These are phyloP conservation scores for Limnephilus rhombicus DNA, from an alignment of 2,888 invertebrate species.

Conservation along the genomic window DNA sequence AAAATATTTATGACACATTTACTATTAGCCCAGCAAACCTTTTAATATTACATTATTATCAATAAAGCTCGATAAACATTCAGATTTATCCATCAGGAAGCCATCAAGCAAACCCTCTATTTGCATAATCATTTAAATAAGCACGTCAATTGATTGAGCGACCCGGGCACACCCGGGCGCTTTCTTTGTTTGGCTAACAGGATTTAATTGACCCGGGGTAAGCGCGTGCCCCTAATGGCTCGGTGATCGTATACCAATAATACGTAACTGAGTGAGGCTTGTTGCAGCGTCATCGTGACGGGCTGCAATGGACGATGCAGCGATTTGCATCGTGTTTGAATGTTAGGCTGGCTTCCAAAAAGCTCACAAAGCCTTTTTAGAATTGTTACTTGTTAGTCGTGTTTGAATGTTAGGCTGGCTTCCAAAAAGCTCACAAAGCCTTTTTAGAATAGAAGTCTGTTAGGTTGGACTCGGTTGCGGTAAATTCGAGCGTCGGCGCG, in stretches of 20 bases:
- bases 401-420: background rate
- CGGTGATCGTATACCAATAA: background rate
- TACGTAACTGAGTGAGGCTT: background rate
- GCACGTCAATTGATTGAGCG: conserved; percentile 60
- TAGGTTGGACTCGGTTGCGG: too few species aligned
- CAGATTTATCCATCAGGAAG: conserved; percentile 24
- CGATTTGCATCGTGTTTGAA: background rate
- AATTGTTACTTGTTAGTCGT: too few species aligned
- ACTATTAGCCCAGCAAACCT: background rate
- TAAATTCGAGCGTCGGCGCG: too few species aligned
- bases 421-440: background rate
- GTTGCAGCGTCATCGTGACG: conserved; percentile 34
- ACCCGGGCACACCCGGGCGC: conserved; percentile 22
- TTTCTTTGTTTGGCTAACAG: conserved; percentile 61
- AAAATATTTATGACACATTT: background rate
- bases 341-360: background rate
- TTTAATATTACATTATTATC: background rate
- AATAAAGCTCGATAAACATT: background rate
- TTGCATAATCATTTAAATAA: conserved; percentile 56
- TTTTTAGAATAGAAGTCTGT: too few species aligned
- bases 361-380: background rate
- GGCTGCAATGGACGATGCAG: background rate
- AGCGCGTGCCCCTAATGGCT: conserved; percentile 54
- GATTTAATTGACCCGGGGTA: conserved; percentile 61
- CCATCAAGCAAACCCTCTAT: conserved; percentile 45